Evolutionary conservation across 2,113 vertebrate genomes (phyloP).

Genomic region (human): GRCh38 chr11:132984501-132985000

Average conservation of each 20-base stretch:
- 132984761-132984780: neutral
- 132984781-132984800: neutral
- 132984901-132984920: neutral
- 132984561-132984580: neutral
- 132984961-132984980: neutral
- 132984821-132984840: neutral
- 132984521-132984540: neutral
- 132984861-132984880: neutral
- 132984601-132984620: neutral
- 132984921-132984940: neutral
- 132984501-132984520: neutral
- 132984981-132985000: neutral
- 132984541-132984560: neutral
- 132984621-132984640: neutral
- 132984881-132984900: fast-evolving
- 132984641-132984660: neutral
- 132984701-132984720: neutral
- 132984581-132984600: neutral
- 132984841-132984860: neutral
- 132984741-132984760: neutral
- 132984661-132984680: neutral
- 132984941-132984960: neutral
- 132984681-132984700: neutral
- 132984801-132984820: neutral
- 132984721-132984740: neutral